Base-by-base conservation (phyloP, 2,888 invertebrate species). In the Cylloceria caligata region DNA sequence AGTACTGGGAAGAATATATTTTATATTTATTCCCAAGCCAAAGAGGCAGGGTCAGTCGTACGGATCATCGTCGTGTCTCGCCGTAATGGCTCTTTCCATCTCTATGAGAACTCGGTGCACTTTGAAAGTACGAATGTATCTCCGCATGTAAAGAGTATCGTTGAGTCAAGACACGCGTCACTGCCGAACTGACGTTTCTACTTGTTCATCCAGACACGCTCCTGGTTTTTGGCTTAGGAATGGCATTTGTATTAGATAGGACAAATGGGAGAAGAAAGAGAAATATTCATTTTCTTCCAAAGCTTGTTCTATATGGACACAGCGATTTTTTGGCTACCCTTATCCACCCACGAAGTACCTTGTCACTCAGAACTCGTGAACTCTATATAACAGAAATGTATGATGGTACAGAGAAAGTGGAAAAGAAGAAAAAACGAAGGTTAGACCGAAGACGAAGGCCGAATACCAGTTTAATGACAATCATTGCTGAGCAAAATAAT, bases 151-250 rank as follows among this genome's bases (percentile, higher is more conserved):
- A 57, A 68, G 34, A 55, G 42, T 42, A 21, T 42, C 65, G 47
- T 39, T 72, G 73, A 62, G 57, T 34, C 21, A 19, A 57, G 36
- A 52, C 36, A 60, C 55, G 57, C 57, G 39, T 49, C 47, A 13
- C n/a, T 42, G 74, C n/a, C 6, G 45, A 34, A 7, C 16, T 45
- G 9, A 21, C n/a, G 36, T n/a, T 16, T 16, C 30, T 6, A 64
- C 64, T 64, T 57, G 55, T 2, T 16, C n/a, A 13, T 4, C 30
- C 30, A 57, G 55, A 16, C 55, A 57, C 55, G 55, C 16, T 30
- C 7, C 64, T 19, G 21, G 16, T 55, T 69, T 74, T 27, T 42
- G 16, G 72, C 34, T n/a, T 34, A 36, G 39, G 24, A 62, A 62
- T 24, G 24, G 49, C 11, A 62, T 62, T 49, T 62, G 30, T 21